phyloP scores from a whole-genome alignment of 2,797 vertebrate species.

The Gymnocypris eckloni region DNA sequence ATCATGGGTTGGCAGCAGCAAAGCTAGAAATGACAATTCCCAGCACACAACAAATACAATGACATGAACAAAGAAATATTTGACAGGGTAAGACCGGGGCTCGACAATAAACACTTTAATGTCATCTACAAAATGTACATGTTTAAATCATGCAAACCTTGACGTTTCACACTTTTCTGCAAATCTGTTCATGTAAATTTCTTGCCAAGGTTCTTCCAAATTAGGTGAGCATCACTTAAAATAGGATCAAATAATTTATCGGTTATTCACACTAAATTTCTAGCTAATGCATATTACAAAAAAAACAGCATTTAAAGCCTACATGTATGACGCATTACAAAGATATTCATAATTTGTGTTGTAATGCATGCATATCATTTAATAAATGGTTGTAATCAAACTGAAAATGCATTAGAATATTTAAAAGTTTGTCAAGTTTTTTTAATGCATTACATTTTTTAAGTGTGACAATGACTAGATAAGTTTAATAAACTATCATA shows the following conservation, averaged over 20 bases:
- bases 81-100: neutral
- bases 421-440: neutral
- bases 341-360: neutral
- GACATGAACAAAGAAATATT: slow-evolving; percentile 16
- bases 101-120: slow-evolving; percentile 7
- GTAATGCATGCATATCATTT: neutral
- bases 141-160: neutral
- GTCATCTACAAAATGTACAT: neutral
- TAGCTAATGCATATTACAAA: neutral
- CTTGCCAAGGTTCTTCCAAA: neutral
- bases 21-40: slow-evolving; percentile 42
- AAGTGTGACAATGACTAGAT: neutral
- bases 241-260: neutral
- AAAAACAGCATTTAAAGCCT: neutral
- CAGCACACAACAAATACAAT: slow-evolving; percentile 9
- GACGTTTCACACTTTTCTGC: neutral
- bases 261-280: neutral
- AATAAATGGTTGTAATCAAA: neutral
- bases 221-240: neutral
- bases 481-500: neutral
- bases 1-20: slow-evolving; percentile 4
- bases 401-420: neutral
- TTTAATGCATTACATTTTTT: neutral
- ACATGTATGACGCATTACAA: neutral
- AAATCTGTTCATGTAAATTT: neutral